phyloP scores from a whole-genome alignment of 2,797 vertebrate genomes.

The Macropodus opercularis region DNA sequence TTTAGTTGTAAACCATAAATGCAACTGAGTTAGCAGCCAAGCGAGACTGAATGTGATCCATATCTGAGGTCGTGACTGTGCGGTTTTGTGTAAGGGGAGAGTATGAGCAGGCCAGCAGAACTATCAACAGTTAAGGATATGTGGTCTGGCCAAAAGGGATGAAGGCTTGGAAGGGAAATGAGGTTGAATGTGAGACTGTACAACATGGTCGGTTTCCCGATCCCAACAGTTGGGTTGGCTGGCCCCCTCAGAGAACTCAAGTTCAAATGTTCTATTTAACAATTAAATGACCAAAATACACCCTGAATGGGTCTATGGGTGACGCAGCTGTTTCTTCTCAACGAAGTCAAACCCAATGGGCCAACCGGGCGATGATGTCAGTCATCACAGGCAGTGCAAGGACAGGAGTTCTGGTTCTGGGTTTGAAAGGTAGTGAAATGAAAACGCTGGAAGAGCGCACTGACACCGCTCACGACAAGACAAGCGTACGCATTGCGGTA shows the following conservation, averaged over 20 bases:
- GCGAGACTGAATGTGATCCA: constrained; percentile 67
- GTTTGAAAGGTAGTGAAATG: constrained; percentile 41
- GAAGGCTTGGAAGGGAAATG: constrained; percentile 78
- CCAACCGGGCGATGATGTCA: constrained; percentile 62
- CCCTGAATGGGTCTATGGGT: constrained; percentile 46
- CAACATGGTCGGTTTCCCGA: constrained; percentile 39
- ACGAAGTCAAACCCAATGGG: constrained; percentile 34
- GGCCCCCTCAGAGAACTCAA: constrained; percentile 31
- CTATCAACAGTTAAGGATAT: constrained; percentile 70
- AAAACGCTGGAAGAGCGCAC: constrained; percentile 12
- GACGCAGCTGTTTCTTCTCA: constrained; percentile 64
- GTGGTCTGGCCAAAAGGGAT: constrained; percentile 77
- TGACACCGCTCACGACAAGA: constrained; percentile 23
- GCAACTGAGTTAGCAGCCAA: constrained; percentile 74
- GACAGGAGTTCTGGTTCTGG: constrained; percentile 10
- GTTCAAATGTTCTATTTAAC: constrained; percentile 63
- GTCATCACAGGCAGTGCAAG: constrained; percentile 6
- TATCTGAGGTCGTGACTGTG: constrained; percentile 69
- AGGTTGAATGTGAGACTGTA: constrained; percentile 65
- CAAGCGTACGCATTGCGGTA: constrained; percentile 26
- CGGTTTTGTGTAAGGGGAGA: constrained; percentile 54
- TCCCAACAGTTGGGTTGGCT: constrained; percentile 56
- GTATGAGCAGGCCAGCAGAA: constrained; percentile 65
- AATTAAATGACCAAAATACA: constrained; percentile 48
- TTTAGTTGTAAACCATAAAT: constrained; percentile 65